Conservation (phyloP, 1,140 invertebrate genomes). For the Melipona quadrifasciata region DNA sequence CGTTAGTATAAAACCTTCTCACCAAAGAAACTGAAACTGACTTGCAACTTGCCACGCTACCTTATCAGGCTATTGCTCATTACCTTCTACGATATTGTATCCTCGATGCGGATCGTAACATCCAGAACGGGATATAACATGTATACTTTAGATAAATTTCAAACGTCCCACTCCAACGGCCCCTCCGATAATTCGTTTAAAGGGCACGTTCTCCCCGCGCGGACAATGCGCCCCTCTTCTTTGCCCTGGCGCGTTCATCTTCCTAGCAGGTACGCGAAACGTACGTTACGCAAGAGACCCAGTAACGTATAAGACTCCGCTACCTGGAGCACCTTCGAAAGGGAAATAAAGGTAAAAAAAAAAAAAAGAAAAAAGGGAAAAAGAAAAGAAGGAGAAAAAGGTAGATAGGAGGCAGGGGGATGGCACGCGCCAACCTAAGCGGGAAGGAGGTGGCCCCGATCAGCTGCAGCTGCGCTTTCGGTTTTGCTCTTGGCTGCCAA, state of each 20-base stretch:
- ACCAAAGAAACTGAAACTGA: background rate
- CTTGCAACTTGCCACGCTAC: background rate
- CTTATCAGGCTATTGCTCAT: background rate
- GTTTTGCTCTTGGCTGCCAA: conserved; percentile 69
- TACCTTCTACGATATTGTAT: background rate
- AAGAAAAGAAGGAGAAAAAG: conserved; percentile 50
- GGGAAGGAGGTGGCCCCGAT: conserved; percentile 58
- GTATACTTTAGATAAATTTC: background rate
- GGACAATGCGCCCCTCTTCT: background rate
- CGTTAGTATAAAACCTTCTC: background rate
- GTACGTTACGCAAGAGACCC: conserved; percentile 72
- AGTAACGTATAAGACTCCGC: conserved; percentile 68
- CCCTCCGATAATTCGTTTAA: conserved; percentile 18
- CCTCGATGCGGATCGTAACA: too few relatives aligned
- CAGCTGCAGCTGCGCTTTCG: conserved; percentile 67
- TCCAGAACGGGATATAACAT: background rate
- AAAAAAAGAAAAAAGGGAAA: conserved; percentile 51
- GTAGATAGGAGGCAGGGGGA: conserved; percentile 64
- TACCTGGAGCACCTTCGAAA: conserved; percentile 56
- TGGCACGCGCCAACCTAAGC: conserved; percentile 76
- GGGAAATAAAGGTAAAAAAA: conserved; percentile 58
- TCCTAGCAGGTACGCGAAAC: conserved; percentile 65
- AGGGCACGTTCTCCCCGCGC: conserved; percentile 11
- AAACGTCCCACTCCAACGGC: background rate
- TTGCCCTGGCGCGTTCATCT: conserved; percentile 8